Evolutionary conservation across 2,113 vertebrate species (phyloP), one percentile per base, ranked within the genome.

Genomic region (Rhizomys pruinosus): DNA sequence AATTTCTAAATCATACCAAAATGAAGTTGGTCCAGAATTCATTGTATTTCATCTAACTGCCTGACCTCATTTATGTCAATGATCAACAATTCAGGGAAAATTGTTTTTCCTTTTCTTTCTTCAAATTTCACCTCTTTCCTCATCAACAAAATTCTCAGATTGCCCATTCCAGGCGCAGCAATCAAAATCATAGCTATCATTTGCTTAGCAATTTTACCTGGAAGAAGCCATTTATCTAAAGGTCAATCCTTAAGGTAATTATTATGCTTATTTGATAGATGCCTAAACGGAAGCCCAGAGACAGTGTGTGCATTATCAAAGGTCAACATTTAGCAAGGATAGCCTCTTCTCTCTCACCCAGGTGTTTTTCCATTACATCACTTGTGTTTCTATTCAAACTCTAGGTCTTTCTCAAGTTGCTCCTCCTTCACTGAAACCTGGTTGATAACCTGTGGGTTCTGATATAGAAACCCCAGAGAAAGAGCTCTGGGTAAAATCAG

Each of bases 41-140:
- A 71, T 86, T 88, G 74, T 76, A 86, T 95, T 92, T 84, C 22
- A 86, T 94, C 25, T 79, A 91, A 82, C n/a, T 68, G 11, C 22
- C 55, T 91, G 68, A 74, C 59, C 74, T 92, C 16, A 44, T 69
- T 89, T 37, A 6, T 82, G 87, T 79, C 86, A 79, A 9, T 93
- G 63, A 77, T 78, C 44, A 91, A 59, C 57, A 63, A 44, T 86
- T 92, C 64, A 29, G 23, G 37, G 34, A 7, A 69, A 74, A 79
- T 84, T 91, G 74, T 82, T 86, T 66, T 89, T 68, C 66, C n/a
- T 90, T 61, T 47, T 32, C 27, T 79, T 92, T 77, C 55, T 87
- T 88, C 61, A 47, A 81, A 92, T 77, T 76, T 92, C 16, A 64
- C 61, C 15, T 85, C 17, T 95, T 92, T 89, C 29, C 20, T 74